Evolutionary conservation across 2,888 invertebrate genomes (phyloP).

Genomic region (Lepidocyrtinus sp.): DNA sequence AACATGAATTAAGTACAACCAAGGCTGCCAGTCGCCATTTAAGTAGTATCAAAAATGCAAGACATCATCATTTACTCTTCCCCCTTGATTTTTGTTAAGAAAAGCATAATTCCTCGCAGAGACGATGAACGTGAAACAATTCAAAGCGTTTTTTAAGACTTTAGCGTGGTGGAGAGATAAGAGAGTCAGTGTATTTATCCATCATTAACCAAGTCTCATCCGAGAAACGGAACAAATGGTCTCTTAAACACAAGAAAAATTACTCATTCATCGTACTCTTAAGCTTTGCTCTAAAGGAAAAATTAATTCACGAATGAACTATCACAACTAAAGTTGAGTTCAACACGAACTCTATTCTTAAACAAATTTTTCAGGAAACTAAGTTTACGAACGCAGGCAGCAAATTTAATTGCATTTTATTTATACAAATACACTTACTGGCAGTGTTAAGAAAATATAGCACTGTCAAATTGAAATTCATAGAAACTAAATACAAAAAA

Average conservation of each 20-base stretch:
- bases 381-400: too few relatives aligned
- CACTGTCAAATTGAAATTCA: too few relatives aligned
- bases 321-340: too few relatives aligned
- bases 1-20: not conserved
- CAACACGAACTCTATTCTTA: too few relatives aligned
- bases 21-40: slow-evolving; percentile 51
- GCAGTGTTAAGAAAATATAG: too few relatives aligned
- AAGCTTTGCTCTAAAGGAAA: not conserved
- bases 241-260: slow-evolving; percentile 11
- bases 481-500: too few relatives aligned
- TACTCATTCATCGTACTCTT: slow-evolving; percentile 48
- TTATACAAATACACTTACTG: too few relatives aligned
- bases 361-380: too few relatives aligned
- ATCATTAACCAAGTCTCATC: slow-evolving; percentile 46
- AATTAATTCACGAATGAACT: too few relatives aligned
- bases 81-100: not conserved
- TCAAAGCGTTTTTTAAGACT: not conserved
- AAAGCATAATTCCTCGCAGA: slow-evolving; percentile 15
- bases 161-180: slow-evolving; percentile 32
- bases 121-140: slow-evolving; percentile 25
- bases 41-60: slow-evolving; percentile 50
- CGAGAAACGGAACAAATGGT: slow-evolving; percentile 27
- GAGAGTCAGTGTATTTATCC: slow-evolving; percentile 52
- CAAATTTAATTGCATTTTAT: too few relatives aligned
- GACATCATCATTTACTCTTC: slow-evolving; percentile 19